phyloP scores from a whole-genome alignment of 2,113 vertebrate genomes.

The Amblyornis subalaris region DNA sequence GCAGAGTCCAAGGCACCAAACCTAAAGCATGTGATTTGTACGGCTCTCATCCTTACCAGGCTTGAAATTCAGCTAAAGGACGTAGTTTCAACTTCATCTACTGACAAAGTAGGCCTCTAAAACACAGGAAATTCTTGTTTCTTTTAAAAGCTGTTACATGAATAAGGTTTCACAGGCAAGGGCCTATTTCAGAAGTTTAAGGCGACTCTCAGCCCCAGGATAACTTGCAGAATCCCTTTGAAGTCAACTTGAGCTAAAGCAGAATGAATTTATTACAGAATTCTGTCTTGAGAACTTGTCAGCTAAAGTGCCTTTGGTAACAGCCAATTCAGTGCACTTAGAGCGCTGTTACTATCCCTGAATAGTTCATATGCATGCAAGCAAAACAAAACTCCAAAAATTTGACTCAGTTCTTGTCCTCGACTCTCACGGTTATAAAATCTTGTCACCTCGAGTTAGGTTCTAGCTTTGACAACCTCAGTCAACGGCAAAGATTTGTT shows the following conservation, averaged over 20 bases:
- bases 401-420: not conserved
- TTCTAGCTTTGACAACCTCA: not conserved
- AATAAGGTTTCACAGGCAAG: not conserved
- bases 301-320: not conserved
- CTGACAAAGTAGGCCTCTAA: not conserved
- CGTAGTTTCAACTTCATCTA: not conserved
- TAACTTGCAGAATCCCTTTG: not conserved
- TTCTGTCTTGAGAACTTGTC: not conserved
- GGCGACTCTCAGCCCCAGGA: not conserved
- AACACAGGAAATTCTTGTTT: not conserved
- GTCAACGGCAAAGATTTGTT: not conserved
- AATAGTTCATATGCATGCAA: not conserved
- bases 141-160: not conserved
- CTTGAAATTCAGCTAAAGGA: not conserved
- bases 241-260: not conserved
- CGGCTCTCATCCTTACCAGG: not conserved
- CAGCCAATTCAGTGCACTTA: not conserved
- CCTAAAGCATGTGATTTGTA: not conserved
- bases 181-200: not conserved
- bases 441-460: not conserved
- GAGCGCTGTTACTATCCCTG: not conserved
- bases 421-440: not conserved
- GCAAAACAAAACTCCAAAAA: not conserved
- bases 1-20: not conserved
- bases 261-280: not conserved